Evolutionary conservation across 1,140 invertebrate genomes (phyloP), one percentile per base, ranked within the genome.

Genomic region (Anadara kagoshimensis): DNA sequence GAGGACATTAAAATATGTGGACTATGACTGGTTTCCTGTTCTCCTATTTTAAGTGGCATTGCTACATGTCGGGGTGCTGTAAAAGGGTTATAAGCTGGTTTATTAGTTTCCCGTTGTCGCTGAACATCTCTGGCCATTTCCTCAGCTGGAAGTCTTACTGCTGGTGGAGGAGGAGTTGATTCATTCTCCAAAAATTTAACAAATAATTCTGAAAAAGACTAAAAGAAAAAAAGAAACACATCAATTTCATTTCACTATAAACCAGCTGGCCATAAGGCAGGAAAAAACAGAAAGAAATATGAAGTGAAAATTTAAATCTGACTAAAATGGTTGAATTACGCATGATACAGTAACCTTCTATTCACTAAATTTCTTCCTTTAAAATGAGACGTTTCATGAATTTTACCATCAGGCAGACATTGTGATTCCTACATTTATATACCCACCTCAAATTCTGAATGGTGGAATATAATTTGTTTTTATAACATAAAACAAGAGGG

Each of bases 181-280:
- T 96, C 95, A 73, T 91, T 93, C 85, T 96, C 95, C 77, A 98
- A 89, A 89, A 98, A 98, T 83, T 93, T 93, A 0, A 98, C 94
- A 89, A 98, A 98, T 54, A 96, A 94, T 76, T 95, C 93, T 0
- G 96, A 94, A 59, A 98, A 90, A 0, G 93, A 93, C 91, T 91
- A 90, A 65, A 83, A 58, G 14, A 57, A 57, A 58, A 73, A 22
- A 4, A 26, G 44, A 14, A 26, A 53, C 8, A 44, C 36, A 61
- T 18, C 24, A 14, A 12, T 24, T 18, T 1, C 41, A 16, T 29
- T 51, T 51, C 12, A 3, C 22, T 57, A 41, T 24, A 41, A n/a
- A 41, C 8, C 5, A 41, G 16, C 18, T 36, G 11, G 43, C 1
- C n/a, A n/a, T n/a, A 0, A 62, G 43, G 14, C 5, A 16, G 29